These are phyloP conservation scores for Asarcornis scutulata DNA, from an alignment of 2,113 vertebrate genomes.

Conservation along the genomic window DNA sequence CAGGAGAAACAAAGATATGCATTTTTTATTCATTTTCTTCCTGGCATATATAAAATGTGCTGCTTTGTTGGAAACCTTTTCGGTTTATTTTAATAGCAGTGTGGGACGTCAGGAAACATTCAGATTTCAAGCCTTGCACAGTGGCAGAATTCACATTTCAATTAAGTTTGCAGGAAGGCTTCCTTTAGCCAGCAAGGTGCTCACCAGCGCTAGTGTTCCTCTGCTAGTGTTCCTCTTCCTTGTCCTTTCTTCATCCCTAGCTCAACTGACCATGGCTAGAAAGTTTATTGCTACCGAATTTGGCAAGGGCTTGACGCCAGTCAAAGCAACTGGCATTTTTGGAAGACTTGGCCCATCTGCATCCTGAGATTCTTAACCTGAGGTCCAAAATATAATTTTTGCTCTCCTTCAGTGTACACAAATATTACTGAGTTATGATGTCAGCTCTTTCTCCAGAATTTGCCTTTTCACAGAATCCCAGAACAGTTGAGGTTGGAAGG, in stretches of 20 bases:
- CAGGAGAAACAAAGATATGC: constrained; percentile 50
- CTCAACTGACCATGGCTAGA: not conserved
- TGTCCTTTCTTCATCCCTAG: not conserved
- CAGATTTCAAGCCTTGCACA: constrained; percentile 15
- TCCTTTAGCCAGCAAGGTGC: constrained; percentile 4
- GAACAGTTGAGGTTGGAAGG: not conserved
- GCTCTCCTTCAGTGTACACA: not conserved
- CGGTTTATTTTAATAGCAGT: constrained; percentile 37
- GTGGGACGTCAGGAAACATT: constrained; percentile 30
- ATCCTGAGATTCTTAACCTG: not conserved
- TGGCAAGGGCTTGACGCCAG: not conserved
- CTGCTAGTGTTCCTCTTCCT: not conserved
- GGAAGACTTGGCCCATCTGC: not conserved
- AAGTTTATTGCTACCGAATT: not conserved
- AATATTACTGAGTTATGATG: not conserved
- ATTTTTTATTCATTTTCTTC: constrained; percentile 63
- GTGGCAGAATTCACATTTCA: constrained; percentile 37
- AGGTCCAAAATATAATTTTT: not conserved
- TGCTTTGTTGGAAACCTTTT: constrained; percentile 50
- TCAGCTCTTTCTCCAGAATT: not conserved
- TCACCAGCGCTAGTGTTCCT: not conserved
- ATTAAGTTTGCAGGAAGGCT: not conserved
- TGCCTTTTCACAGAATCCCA: not conserved
- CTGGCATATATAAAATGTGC: constrained; percentile 42
- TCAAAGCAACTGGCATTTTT: not conserved